A percentile compares a stretch with the other conserved stretches of the same genome.
Evolutionary conservation across 2,113 vertebrate species (phyloP).

Genomic region (Hymenochirus boettgeri): DNA sequence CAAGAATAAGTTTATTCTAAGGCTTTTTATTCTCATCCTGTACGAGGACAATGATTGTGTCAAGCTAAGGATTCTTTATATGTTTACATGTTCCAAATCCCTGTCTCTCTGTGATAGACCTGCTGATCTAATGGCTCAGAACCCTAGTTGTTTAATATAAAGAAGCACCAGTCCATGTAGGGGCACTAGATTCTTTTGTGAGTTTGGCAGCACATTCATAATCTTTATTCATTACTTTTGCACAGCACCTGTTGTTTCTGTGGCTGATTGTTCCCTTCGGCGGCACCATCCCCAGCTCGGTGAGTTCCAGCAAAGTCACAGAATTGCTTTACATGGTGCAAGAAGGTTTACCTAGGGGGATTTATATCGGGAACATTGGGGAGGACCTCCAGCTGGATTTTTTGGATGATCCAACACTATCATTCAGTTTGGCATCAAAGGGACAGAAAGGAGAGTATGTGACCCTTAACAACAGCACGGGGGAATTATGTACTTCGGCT

Average conservation of each 20-base stretch:
- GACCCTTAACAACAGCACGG: constrained; percentile 79
- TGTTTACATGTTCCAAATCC: too few relatives aligned
- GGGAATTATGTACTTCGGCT: constrained; percentile 81
- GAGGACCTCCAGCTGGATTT: constrained; percentile 76
- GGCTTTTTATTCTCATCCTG: too few relatives aligned
- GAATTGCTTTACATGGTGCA: constrained; percentile 93
- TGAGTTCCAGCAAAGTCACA: constrained; percentile 83
- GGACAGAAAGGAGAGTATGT: constrained; percentile 79
- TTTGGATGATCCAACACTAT: constrained; percentile 65
- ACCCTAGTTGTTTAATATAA: too few relatives aligned
- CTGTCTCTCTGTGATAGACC: too few relatives aligned
- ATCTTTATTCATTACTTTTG: constrained; percentile 16
- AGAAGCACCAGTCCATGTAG: too few relatives aligned
- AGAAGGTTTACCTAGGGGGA: constrained; percentile 84
- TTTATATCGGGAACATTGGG: constrained; percentile 85
- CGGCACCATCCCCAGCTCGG: constrained; percentile 81
- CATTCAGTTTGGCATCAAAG: constrained; percentile 81
- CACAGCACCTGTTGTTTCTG: constrained; percentile 59
- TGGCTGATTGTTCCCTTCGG: constrained; percentile 72
- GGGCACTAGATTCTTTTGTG: too few relatives aligned
- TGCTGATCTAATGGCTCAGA: too few relatives aligned
- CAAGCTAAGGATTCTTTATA: too few relatives aligned
- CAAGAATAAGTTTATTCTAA: too few relatives aligned
- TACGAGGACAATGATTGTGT: too few relatives aligned
- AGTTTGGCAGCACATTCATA: neutral